Conservation (phyloP, 64 coral and sea anemone genomes). For the Dendrophyllia cribrosa region DNA sequence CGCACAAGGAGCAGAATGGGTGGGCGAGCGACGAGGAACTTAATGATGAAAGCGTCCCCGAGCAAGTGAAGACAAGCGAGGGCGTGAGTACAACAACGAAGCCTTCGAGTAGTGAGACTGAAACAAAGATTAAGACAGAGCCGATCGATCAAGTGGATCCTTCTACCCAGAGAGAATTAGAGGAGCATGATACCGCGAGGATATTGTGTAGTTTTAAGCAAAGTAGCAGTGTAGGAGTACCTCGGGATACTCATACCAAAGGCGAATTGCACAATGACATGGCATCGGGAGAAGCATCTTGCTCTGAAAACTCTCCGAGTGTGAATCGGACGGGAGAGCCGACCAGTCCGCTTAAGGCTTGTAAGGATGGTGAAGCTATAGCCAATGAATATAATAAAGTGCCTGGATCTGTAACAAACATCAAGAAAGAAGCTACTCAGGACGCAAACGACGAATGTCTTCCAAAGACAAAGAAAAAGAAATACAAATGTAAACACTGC, state of each 20-base stretch:
- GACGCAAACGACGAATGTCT: constrained; percentile 12
- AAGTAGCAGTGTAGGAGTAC: constrained; percentile 26
- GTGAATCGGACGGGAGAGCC: not conserved
- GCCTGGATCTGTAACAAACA: not conserved
- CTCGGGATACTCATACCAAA: not conserved
- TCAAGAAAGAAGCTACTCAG: constrained; percentile 10
- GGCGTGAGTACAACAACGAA: constrained; percentile 17
- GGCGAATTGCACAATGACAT: not conserved
- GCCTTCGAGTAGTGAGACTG: constrained; percentile 45
- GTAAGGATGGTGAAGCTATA: not conserved
- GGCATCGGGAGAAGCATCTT: not conserved
- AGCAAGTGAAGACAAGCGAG: constrained; percentile 15
- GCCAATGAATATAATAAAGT: not conserved
- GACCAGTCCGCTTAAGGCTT: not conserved
- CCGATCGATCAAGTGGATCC: not conserved
- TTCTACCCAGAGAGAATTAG: constrained; percentile 33
- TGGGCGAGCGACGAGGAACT: constrained; percentile 76
- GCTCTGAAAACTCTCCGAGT: not conserved
- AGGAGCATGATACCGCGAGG: constrained; percentile 77
- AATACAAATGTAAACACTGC: constrained; percentile 77
- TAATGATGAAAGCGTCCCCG: constrained; percentile 32
- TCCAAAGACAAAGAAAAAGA: constrained; percentile 58
- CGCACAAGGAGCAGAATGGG: constrained; percentile 86
- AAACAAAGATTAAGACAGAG: constrained; percentile 36
- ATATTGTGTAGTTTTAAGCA: constrained; percentile 92